Conservation (phyloP, 2,113 vertebrate genomes). For the Meriones unguiculatus region DNA sequence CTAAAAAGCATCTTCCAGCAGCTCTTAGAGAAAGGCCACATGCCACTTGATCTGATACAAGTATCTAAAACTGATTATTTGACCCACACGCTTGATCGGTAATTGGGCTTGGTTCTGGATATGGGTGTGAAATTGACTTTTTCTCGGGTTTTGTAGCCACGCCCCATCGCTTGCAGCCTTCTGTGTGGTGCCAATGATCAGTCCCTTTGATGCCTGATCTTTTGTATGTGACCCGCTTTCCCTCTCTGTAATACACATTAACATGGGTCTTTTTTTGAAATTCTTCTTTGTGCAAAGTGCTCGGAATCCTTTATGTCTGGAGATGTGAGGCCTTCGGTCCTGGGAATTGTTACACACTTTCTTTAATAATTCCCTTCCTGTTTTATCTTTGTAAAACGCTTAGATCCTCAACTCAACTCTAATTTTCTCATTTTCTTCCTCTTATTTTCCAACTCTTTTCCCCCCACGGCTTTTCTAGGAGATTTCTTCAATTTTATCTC, state of each 20-base stretch:
- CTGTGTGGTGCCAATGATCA: not conserved
- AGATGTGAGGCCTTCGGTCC: slow-evolving; percentile 29
- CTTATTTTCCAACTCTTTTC: not conserved
- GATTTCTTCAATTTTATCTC: slow-evolving; percentile 32
- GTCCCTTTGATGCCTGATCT: slow-evolving; percentile 20
- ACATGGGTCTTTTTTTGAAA: slow-evolving; percentile 6
- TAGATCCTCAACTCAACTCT: slow-evolving; percentile 43
- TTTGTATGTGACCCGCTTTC: not conserved
- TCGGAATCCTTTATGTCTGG: not conserved
- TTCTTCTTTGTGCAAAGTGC: slow-evolving; percentile 22
- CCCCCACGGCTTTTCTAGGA: not conserved
- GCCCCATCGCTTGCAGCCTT: not conserved
- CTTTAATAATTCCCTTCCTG: not conserved
- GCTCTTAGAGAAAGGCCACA: not conserved
- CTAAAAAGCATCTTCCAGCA: not conserved
- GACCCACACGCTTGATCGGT: not conserved
- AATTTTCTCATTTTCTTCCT: slow-evolving; percentile 36
- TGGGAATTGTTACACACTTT: slow-evolving; percentile 14
- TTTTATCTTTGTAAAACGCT: slow-evolving; percentile 52
- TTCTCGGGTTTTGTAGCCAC: not conserved
- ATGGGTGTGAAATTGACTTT: not conserved
- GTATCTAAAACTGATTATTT: slow-evolving; percentile 11
- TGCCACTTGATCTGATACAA: not conserved
- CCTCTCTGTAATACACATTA: not conserved
- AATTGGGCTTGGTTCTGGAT: not conserved